Conservation (phyloP, 2,888 invertebrate genomes). For the Nomada lathburiana region DNA sequence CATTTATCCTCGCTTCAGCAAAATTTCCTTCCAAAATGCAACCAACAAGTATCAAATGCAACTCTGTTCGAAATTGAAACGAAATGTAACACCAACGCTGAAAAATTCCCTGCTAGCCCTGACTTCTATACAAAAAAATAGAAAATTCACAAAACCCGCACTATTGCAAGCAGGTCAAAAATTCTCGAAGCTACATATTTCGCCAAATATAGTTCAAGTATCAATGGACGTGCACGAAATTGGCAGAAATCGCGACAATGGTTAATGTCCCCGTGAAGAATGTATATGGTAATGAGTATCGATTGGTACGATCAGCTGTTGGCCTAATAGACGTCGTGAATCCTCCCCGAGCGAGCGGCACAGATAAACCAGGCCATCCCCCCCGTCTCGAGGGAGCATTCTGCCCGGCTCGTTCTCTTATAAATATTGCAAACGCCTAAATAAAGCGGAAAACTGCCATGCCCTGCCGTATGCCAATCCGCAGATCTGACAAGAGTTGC, state of each 20-base stretch:
- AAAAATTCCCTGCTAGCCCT: no score
- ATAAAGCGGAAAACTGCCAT: conserved; percentile 61
- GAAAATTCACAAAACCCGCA: no score
- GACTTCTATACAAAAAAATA: no score
- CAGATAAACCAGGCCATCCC: conserved; percentile 75
- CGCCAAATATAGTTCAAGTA: neutral
- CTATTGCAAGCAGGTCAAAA: neutral
- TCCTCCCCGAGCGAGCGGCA: conserved; percentile 65
- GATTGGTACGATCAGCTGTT: conserved; percentile 80
- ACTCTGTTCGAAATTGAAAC: no score
- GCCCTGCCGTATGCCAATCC: conserved; percentile 62
- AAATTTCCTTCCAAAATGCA: no score
- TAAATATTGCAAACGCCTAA: conserved; percentile 73
- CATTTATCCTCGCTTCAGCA: no score
- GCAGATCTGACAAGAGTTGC: conserved; percentile 39
- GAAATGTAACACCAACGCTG: no score
- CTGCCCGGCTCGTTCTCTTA: conserved; percentile 71
- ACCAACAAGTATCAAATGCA: no score
- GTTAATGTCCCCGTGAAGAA: conserved; percentile 46
- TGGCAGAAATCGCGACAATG: conserved; percentile 5
- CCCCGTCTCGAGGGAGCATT: conserved; percentile 77
- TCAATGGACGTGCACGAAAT: neutral
- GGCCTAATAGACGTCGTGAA: conserved; percentile 76
- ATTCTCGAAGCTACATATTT: neutral
- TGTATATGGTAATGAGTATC: conserved; percentile 74